Percentiles rank a stretch among this genome's conserved stretches.
Evolutionary conservation across 2,888 invertebrate genomes (phyloP).

Genomic region (Lasioglossum zephyrum): DNA sequence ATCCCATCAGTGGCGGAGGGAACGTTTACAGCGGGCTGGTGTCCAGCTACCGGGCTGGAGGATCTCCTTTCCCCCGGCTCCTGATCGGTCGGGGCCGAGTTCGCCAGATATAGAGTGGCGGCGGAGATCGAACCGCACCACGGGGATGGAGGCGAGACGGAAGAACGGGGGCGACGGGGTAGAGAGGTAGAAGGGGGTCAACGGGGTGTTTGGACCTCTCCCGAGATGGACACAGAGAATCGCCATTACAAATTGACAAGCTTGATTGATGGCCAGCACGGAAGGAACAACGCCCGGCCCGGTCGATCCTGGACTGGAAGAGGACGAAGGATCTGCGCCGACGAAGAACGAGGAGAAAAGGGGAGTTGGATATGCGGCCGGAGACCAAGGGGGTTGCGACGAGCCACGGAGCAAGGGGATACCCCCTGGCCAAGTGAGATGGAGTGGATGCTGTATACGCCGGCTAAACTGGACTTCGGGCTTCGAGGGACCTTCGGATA

Average conservation of each 20-base stretch:
- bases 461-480: conserved; percentile 51
- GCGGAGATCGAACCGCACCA: conserved; percentile 60
- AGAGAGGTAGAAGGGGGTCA: conserved; percentile 62
- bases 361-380: conserved; percentile 52
- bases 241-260: conserved; percentile 86
- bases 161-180: conserved; percentile 46
- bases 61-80: conserved; percentile 42
- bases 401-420: conserved; percentile 69
- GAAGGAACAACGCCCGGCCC: conserved; percentile 70
- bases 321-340: conserved; percentile 64
- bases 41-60: conserved; percentile 60
- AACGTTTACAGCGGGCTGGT: conserved; percentile 66
- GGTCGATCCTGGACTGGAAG: conserved; percentile 42
- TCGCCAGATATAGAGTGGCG: conserved; percentile 57
- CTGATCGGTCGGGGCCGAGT: conserved; percentile 32
- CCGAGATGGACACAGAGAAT: conserved; percentile 84
- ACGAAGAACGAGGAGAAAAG: conserved; percentile 58
- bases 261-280: conserved; percentile 85
- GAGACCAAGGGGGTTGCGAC: conserved; percentile 67
- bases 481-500: conserved; percentile 74
- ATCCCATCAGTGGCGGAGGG: conserved; percentile 72
- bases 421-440: conserved; percentile 74
- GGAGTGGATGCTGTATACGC: conserved; percentile 70
- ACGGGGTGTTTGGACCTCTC: conserved; percentile 75
- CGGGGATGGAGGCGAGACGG: conserved; percentile 45